These are phyloP conservation scores for Eupithecia tripunctaria DNA, from an alignment of 2,888 invertebrate genomes.

Conservation along the genomic window DNA sequence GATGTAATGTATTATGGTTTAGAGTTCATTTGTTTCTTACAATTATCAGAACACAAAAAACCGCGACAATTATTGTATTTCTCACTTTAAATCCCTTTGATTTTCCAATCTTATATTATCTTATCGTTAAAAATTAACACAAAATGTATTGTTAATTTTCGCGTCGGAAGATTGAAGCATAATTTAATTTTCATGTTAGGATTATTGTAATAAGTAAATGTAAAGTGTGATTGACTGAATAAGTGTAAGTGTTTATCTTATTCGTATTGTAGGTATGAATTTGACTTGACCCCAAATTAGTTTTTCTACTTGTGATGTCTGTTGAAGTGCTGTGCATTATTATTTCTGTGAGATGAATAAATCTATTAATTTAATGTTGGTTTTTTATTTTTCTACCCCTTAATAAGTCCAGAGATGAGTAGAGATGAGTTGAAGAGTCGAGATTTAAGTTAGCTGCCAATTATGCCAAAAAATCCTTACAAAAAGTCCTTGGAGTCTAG, in stretches of 20 bases:
- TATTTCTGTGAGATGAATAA: constrained; percentile 55
- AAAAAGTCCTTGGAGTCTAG: no score
- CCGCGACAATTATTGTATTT: no score
- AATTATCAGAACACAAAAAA: no score
- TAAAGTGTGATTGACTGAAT: constrained; percentile 53
- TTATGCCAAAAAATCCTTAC: no score
- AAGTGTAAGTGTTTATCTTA: constrained; percentile 39
- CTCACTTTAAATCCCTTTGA: not conserved
- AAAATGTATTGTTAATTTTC: not conserved
- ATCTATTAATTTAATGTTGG: constrained; percentile 42
- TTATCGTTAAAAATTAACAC: not conserved
- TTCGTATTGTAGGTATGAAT: constrained; percentile 46
- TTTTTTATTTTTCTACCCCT: not conserved
- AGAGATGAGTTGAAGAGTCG: no score
- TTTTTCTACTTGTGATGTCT: constrained; percentile 57
- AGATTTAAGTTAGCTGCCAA: no score
- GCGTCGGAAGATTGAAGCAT: not conserved
- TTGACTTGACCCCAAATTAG: constrained; percentile 46
- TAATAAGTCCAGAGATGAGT: no score
- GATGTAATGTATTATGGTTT: no score
- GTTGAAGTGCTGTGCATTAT: constrained; percentile 56
- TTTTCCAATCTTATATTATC: not conserved
- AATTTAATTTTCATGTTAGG: not conserved
- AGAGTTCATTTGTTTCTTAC: no score
- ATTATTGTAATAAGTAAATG: constrained; percentile 5